phyloP scores from a whole-genome alignment of 2,113 vertebrate species.

The Tretioscincus oriximinensis region DNA sequence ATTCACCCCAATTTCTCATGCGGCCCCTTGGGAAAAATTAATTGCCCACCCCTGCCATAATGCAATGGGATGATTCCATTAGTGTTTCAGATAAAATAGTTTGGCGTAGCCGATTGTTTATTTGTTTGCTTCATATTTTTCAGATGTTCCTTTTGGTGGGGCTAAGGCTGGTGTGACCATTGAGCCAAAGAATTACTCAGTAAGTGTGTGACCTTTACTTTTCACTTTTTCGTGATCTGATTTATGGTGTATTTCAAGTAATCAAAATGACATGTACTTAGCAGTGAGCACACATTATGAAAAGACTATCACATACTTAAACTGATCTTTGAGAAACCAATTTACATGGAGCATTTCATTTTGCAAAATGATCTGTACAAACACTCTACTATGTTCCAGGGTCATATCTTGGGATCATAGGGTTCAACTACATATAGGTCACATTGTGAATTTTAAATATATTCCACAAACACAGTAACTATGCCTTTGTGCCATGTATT shows the following conservation, averaged over 20 bases:
- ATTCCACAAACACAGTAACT: too few species aligned
- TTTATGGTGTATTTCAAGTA: not conserved
- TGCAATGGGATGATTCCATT: too few species aligned
- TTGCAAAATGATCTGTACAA: not conserved
- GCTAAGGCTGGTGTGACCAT: slow-evolving; percentile 42
- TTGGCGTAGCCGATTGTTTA: slow-evolving; percentile 6
- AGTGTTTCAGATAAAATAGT: too few species aligned
- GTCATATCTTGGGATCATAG: not conserved
- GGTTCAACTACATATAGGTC: not conserved
- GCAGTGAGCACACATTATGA: not conserved
- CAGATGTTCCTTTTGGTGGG: slow-evolving; percentile 53
- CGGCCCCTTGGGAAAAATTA: too few species aligned
- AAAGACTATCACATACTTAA: not conserved
- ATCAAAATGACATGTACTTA: not conserved
- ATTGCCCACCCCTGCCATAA: too few species aligned
- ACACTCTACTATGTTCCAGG: not conserved
- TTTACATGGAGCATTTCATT: slow-evolving; percentile 23
- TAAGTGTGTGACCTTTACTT: slow-evolving; percentile 40
- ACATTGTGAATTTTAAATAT: not conserved
- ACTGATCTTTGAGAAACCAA: slow-evolving; percentile 2
- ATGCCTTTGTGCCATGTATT: too few species aligned
- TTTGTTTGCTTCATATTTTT: slow-evolving; percentile 9
- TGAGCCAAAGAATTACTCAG: slow-evolving; percentile 27
- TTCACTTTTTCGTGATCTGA: not conserved
- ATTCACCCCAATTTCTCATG: too few species aligned